Evolutionary conservation across 2,797 vertebrate species (phyloP).

Genomic region (Enteromius mattozi): DNA sequence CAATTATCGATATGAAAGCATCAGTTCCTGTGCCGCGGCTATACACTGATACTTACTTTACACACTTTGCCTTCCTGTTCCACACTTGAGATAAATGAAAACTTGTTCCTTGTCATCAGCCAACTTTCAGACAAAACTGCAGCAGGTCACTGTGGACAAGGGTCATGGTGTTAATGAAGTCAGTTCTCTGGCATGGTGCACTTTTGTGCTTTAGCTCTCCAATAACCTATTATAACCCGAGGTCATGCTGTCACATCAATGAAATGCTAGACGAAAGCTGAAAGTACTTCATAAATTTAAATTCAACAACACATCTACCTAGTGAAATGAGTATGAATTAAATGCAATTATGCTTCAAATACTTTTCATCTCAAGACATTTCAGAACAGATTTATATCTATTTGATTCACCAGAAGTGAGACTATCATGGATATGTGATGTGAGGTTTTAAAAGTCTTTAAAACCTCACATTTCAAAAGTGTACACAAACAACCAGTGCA

Average conservation of each 20-base stretch:
- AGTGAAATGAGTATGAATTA: not conserved
- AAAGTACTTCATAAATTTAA: conserved; percentile 18
- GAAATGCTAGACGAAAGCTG: conserved; percentile 11
- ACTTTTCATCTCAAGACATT: not conserved
- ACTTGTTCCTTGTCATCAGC: conserved; percentile 17
- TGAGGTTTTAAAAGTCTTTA: not conserved
- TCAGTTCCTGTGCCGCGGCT: not conserved
- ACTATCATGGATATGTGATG: not conserved
- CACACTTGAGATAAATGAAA: not conserved
- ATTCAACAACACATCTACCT: conserved; percentile 11
- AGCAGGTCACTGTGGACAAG: conserved; percentile 50
- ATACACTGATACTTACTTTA: not conserved
- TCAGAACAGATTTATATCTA: not conserved
- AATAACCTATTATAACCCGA: conserved; percentile 57
- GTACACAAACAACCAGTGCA: not conserved
- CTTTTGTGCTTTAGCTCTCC: conserved; percentile 51
- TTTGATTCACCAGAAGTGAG: not conserved
- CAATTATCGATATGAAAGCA: conserved; percentile 12
- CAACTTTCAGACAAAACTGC: conserved; percentile 42
- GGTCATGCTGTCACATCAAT: conserved; percentile 59
- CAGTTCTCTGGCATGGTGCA: conserved; percentile 48
- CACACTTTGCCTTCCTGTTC: not conserved
- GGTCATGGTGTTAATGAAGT: conserved; percentile 53
- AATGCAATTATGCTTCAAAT: not conserved
- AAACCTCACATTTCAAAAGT: not conserved